phyloP scores from a whole-genome alignment of 2,888 invertebrate species.

The Polymixis flavicincta region DNA sequence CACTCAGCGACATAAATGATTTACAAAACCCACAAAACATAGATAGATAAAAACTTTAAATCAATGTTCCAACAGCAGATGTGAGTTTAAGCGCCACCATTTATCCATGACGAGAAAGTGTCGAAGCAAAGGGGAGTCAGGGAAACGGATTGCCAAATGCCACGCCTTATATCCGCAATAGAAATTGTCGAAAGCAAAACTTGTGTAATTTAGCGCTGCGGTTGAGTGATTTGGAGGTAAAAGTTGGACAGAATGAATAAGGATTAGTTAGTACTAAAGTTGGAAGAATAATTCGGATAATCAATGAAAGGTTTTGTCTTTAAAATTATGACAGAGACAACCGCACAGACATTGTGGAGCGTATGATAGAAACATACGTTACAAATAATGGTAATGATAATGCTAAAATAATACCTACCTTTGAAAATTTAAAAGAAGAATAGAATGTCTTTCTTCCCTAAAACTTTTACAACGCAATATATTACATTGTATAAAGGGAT shows the following conservation, averaged over 20 bases:
- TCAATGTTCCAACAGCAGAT: conserved; percentile 17
- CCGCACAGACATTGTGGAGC: background rate
- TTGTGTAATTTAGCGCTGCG: conserved; percentile 43
- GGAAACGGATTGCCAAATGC: conserved; percentile 44
- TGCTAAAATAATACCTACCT: background rate
- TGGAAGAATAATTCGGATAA: background rate
- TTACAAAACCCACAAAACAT: background rate
- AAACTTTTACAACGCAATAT: background rate
- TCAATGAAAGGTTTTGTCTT: background rate
- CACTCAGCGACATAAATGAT: background rate
- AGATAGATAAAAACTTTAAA: conserved; percentile 10
- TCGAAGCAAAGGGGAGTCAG: conserved; percentile 39
- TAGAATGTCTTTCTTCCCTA: background rate
- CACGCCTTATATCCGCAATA: conserved; percentile 54
- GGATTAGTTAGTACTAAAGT: conserved; percentile 5
- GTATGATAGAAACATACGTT: too few relatives aligned
- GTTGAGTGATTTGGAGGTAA: conserved; percentile 27
- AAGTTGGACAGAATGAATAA: conserved; percentile 40
- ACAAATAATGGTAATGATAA: background rate
- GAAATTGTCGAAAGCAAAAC: conserved; percentile 49
- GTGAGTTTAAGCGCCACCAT: conserved; percentile 26
- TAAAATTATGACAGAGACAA: background rate
- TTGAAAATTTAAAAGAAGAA: background rate
- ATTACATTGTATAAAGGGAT: background rate
- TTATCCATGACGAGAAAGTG: conserved; percentile 56